Evolutionary conservation across 2,797 vertebrate species (phyloP).

Genomic region (Trachops cirrhosus): DNA sequence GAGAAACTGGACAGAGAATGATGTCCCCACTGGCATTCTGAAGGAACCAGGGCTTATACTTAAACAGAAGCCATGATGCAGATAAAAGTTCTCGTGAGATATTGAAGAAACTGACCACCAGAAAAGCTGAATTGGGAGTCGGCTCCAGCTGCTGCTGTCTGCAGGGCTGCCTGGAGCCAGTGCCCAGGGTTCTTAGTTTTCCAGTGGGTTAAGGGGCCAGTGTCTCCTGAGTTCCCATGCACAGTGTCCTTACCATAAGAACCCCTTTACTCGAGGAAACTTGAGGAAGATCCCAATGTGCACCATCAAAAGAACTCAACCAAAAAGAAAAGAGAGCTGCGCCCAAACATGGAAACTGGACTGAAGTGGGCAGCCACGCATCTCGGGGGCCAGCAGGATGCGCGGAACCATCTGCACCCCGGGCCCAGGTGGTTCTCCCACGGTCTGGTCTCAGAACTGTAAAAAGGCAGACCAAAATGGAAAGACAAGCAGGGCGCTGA

Average conservation of each 20-base stretch:
- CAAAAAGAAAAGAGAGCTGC: not conserved
- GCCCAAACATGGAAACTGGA: not conserved
- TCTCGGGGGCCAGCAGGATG: accelerated
- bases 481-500: not conserved
- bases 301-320: not conserved
- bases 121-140: not conserved
- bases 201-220: not conserved
- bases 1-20: not conserved
- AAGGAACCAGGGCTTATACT: not conserved
- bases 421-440: not conserved
- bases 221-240: not conserved
- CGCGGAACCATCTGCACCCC: not conserved
- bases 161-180: not conserved
- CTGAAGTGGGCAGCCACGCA: not conserved
- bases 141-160: not conserved
- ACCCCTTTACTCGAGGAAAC: not conserved
- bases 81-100: not conserved
- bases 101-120: not conserved
- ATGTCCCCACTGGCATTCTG: not conserved
- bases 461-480: not conserved
- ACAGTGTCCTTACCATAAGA: not conserved
- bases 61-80: not conserved
- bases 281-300: not conserved
- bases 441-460: not conserved
- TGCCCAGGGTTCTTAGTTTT: not conserved